Conservation (phyloP, 2,113 vertebrate genomes). For the Lepus europaeus region DNA sequence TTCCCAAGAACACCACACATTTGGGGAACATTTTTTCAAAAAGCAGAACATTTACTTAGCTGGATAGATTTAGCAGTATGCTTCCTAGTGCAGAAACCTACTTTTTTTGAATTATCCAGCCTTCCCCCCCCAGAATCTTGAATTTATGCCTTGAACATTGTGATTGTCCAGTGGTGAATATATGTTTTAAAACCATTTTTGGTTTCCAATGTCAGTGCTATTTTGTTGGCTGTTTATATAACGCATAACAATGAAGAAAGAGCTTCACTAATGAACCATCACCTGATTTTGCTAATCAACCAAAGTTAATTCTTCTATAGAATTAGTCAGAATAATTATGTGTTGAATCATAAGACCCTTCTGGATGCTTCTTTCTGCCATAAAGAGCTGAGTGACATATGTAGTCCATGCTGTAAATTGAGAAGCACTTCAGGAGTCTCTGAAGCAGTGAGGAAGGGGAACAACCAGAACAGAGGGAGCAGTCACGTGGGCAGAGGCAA, state of each 20-base stretch:
- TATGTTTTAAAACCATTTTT: background rate
- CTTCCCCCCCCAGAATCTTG: background rate
- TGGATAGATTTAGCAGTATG: background rate
- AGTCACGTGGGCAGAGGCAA: background rate
- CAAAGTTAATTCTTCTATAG: background rate
- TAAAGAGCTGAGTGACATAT: background rate
- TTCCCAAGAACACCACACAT: background rate
- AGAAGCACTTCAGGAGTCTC: background rate
- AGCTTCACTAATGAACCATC: background rate
- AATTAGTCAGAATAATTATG: background rate
- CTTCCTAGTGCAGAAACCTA: accelerated
- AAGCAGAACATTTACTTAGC: background rate
- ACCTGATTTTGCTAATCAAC: background rate
- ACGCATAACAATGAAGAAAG: background rate
- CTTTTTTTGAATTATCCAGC: background rate
- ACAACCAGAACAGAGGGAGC: too few relatives aligned
- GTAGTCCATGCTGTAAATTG: background rate
- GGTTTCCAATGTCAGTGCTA: background rate
- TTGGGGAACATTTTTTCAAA: background rate
- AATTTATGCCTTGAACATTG: background rate
- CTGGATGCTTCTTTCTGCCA: too few relatives aligned
- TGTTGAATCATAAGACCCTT: background rate
- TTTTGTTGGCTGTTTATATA: background rate
- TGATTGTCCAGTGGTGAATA: background rate
- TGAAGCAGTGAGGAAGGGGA: background rate